phyloP scores from a whole-genome alignment of 1,140 invertebrate species.

The Bilobella aurantiaca region DNA sequence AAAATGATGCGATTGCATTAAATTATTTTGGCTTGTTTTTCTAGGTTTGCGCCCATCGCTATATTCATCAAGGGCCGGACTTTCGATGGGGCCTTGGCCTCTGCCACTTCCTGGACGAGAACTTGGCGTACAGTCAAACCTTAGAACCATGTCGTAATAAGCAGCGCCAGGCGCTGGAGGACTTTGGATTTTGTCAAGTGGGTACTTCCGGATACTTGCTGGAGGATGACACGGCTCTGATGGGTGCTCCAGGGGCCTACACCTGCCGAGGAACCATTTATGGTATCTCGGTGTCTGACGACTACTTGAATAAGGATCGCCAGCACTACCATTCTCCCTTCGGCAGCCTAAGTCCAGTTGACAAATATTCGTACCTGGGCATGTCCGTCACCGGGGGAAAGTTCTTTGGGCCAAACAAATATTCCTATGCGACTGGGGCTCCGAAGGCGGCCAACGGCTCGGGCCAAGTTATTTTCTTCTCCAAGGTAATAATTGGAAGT shows the following conservation, averaged over 20 bases:
- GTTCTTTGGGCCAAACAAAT: slow-evolving; percentile 54
- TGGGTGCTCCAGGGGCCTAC: slow-evolving; percentile 58
- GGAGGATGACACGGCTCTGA: slow-evolving; percentile 64
- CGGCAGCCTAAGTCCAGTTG: slow-evolving; percentile 57
- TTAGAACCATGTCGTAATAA: slow-evolving; percentile 62
- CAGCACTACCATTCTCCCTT: slow-evolving; percentile 63
- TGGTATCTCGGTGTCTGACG: slow-evolving; percentile 60
- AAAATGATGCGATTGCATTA: too few species aligned
- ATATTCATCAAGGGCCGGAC: slow-evolving; percentile 57
- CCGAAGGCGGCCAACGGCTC: slow-evolving; percentile 65
- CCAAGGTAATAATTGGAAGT: slow-evolving; percentile 44
- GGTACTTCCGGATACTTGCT: slow-evolving; percentile 73
- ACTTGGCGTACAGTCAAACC: slow-evolving; percentile 57
- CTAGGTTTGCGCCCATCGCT: slow-evolving; percentile 84
- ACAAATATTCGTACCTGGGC: slow-evolving; percentile 63
- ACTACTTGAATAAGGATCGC: slow-evolving; percentile 63
- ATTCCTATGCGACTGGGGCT: slow-evolving; percentile 71
- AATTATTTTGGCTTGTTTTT: slow-evolving; percentile 26
- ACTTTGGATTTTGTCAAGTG: slow-evolving; percentile 83
- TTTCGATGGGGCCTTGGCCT: slow-evolving; percentile 75
- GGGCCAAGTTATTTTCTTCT: slow-evolving; percentile 74
- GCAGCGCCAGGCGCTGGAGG: slow-evolving; percentile 66
- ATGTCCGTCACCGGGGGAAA: slow-evolving; percentile 76
- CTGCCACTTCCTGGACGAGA: slow-evolving; percentile 70
- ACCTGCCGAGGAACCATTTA: slow-evolving; percentile 83